Evolutionary conservation across 1,140 invertebrate species (phyloP).

Genomic region (Steinernema khuongi): DNA sequence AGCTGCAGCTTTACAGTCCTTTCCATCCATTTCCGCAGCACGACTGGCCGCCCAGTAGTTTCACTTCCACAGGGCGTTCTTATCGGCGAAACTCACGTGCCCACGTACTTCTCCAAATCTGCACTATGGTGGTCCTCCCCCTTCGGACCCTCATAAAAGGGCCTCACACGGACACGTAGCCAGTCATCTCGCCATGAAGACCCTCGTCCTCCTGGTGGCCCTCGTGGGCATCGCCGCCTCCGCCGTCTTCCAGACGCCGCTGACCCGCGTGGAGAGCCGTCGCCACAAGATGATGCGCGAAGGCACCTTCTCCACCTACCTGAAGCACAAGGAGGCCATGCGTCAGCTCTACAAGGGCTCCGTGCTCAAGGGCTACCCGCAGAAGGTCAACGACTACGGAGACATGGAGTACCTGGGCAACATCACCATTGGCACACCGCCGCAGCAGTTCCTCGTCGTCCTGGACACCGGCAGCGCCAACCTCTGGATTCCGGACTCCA

Average conservation of each 20-base stretch:
- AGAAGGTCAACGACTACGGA: constrained; percentile 34
- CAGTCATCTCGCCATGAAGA: too few relatives aligned
- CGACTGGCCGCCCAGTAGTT: too few relatives aligned
- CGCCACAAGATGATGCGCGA: constrained; percentile 14
- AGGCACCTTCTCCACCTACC: constrained; percentile 21
- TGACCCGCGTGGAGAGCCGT: constrained; percentile 12
- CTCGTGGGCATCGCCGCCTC: constrained; percentile 23
- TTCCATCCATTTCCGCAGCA: too few relatives aligned
- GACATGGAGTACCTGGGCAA: constrained; percentile 47
- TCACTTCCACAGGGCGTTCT: too few relatives aligned
- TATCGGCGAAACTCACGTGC: too few relatives aligned
- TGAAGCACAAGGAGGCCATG: constrained; percentile 18
- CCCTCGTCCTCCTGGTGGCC: constrained; percentile 15
- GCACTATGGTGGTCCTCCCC: too few relatives aligned
- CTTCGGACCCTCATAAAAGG: too few relatives aligned
- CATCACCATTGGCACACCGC: constrained; percentile 46
- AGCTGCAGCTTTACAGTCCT: too few relatives aligned
- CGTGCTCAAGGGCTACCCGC: background rate
- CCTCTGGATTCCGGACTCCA: constrained; percentile 33
- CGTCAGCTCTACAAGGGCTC: too few relatives aligned
- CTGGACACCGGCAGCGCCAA: constrained; percentile 41
- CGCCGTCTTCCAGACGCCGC: constrained; percentile 17
- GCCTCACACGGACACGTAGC: too few relatives aligned
- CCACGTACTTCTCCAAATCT: too few relatives aligned
- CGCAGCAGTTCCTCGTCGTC: constrained; percentile 39